A percentile compares a stretch with the other conserved stretches of the same genome.
Evolutionary conservation across 2,113 vertebrate species (phyloP).

Genomic region (Apodemus sylvaticus): DNA sequence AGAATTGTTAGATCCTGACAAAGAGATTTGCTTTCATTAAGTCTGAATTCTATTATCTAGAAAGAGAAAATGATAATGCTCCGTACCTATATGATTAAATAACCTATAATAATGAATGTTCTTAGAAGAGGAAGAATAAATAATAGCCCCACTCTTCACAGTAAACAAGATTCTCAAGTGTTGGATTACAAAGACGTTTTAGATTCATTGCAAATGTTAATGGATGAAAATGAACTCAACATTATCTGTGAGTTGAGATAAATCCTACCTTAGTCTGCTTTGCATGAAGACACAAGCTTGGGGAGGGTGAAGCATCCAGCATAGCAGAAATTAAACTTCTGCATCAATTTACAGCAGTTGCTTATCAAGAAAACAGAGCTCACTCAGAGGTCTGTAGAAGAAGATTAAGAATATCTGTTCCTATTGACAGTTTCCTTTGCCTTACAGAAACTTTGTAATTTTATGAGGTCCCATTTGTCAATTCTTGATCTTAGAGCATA

Average conservation of each 20-base stretch:
- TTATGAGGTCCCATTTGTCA: too few relatives aligned
- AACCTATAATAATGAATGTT: constrained; percentile 3
- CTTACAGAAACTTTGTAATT: too few relatives aligned
- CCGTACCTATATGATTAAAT: not conserved
- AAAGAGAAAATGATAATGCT: constrained; percentile 13
- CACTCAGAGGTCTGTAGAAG: not conserved
- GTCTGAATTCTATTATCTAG: constrained; percentile 38
- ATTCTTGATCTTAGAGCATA: too few relatives aligned
- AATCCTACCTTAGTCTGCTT: not conserved
- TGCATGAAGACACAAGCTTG: not conserved
- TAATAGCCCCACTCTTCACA: constrained; percentile 5
- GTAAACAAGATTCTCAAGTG: constrained; percentile 15
- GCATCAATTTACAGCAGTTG: not conserved
- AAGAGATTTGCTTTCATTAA: constrained; percentile 37
- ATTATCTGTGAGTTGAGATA: not conserved
- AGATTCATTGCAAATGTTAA: constrained; percentile 40
- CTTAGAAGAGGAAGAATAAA: constrained; percentile 16
- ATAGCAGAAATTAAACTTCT: not conserved
- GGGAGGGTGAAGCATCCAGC: not conserved
- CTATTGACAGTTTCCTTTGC: too few relatives aligned
- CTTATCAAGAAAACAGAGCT: not conserved
- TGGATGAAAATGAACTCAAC: not conserved
- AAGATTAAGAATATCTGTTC: not conserved
- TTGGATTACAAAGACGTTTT: not conserved
- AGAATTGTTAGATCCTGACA: not conserved